phyloP scores from a whole-genome alignment of 2,888 invertebrate species.

The Andrena camellia region DNA sequence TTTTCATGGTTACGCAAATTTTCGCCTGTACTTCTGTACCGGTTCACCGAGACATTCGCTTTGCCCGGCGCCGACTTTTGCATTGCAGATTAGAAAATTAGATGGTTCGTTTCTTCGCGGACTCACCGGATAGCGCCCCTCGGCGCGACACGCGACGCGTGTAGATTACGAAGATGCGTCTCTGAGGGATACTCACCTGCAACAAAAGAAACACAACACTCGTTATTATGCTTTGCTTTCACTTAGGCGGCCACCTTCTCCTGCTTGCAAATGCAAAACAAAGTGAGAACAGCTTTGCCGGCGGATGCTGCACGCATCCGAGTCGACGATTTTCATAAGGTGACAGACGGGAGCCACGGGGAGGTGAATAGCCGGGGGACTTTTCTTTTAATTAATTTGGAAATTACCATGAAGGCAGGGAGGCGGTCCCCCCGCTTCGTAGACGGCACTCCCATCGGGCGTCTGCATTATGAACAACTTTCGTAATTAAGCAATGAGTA shows the following conservation, averaged over 20 bases:
- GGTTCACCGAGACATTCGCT: not conserved
- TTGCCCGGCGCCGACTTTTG: not conserved
- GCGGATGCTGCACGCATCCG: slow-evolving; percentile 39
- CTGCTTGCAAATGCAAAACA: slow-evolving; percentile 28
- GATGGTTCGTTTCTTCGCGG: slow-evolving; percentile 18
- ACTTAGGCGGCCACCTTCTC: slow-evolving; percentile 12
- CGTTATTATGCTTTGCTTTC: slow-evolving; percentile 51
- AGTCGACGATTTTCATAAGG: slow-evolving; percentile 56
- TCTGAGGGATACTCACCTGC: slow-evolving; percentile 72
- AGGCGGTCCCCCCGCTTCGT: slow-evolving; percentile 32
- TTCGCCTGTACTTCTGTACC: not conserved
- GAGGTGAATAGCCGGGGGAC: slow-evolving; percentile 43
- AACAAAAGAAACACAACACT: slow-evolving; percentile 69
- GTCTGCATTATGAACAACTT: slow-evolving; percentile 74
- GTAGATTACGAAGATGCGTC: slow-evolving; percentile 21
- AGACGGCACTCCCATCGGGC: slow-evolving; percentile 55
- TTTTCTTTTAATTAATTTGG: slow-evolving; percentile 77
- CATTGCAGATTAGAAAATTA: slow-evolving; percentile 31
- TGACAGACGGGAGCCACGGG: slow-evolving; percentile 52
- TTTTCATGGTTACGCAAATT: not conserved
- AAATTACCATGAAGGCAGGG: slow-evolving; percentile 66
- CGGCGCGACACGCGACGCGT: slow-evolving; percentile 57
- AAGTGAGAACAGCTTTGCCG: slow-evolving; percentile 6
- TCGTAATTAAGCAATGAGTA: slow-evolving; percentile 77
- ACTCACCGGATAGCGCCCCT: slow-evolving; percentile 29